Conservation (phyloP, 2,888 invertebrate species). For the Pomacea canaliculata region DNA sequence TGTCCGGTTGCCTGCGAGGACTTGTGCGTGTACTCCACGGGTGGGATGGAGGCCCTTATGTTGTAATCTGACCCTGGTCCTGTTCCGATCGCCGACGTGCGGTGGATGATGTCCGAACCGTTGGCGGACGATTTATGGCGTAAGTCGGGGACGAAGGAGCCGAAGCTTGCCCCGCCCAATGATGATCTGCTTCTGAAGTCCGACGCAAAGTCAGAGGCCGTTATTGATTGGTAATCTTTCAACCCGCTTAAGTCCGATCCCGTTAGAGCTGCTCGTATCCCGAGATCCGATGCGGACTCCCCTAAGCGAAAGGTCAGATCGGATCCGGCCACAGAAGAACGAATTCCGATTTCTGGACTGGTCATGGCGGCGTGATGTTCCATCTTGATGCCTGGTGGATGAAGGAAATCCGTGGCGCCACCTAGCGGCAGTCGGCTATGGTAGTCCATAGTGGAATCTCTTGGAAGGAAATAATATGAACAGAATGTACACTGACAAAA, state of each 20-base stretch:
- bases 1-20: not conserved
- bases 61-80: not conserved
- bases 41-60: not conserved
- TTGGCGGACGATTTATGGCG: not conserved
- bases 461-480: not conserved
- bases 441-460: conserved; percentile 14
- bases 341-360: not conserved
- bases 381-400: conserved; percentile 20
- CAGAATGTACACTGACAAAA: no score
- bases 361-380: conserved; percentile 22
- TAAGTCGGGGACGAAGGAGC: not conserved
- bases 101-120: not conserved
- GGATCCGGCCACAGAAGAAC: conserved; percentile 7
- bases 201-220: not conserved
- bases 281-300: conserved; percentile 11
- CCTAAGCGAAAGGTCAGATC: conserved; percentile 17
- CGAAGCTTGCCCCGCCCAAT: not conserved
- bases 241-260: not conserved
- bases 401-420: conserved; percentile 24
- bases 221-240: not conserved
- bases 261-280: conserved; percentile 8
- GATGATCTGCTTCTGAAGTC: conserved; percentile 9
- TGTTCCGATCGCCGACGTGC: not conserved
- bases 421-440: conserved; percentile 20
- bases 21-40: not conserved